Percentiles rank a stretch among this genome's conserved stretches.
Evolutionary conservation across 2,797 vertebrate species (phyloP).

Genomic region (Neolamprologus multifasciatus): DNA sequence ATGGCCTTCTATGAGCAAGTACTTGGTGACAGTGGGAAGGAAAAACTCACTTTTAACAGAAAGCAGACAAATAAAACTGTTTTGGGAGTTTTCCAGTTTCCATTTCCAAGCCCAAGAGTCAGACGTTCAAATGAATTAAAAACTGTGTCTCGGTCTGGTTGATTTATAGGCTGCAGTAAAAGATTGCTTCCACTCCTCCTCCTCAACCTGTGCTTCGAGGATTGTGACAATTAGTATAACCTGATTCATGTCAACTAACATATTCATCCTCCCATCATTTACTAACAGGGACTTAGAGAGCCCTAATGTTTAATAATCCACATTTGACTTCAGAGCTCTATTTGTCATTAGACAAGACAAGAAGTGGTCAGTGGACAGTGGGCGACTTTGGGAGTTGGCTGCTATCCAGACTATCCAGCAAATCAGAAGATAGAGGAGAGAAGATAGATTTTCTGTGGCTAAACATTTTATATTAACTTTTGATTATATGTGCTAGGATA

Average conservation of each 20-base stretch:
- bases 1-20: background rate
- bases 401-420: background rate
- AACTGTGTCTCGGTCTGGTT: background rate
- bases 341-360: background rate
- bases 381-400: background rate
- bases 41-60: background rate
- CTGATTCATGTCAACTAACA: background rate
- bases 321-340: accelerated
- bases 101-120: background rate
- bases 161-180: background rate
- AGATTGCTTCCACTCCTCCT: background rate
- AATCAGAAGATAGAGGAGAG: background rate
- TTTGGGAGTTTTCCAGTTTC: background rate
- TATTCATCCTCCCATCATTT: background rate
- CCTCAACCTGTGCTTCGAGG: background rate
- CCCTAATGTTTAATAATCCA: background rate
- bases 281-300: background rate
- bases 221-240: background rate
- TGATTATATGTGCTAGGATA: background rate
- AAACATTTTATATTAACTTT: background rate
- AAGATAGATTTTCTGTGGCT: background rate
- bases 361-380: background rate
- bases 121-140: accelerated
- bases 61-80: background rate
- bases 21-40: accelerated